A percentile compares a stretch with the other conserved stretches of the same genome.
Conservation (phyloP, 1,140 invertebrate species). For the Pinna nobilis region DNA sequence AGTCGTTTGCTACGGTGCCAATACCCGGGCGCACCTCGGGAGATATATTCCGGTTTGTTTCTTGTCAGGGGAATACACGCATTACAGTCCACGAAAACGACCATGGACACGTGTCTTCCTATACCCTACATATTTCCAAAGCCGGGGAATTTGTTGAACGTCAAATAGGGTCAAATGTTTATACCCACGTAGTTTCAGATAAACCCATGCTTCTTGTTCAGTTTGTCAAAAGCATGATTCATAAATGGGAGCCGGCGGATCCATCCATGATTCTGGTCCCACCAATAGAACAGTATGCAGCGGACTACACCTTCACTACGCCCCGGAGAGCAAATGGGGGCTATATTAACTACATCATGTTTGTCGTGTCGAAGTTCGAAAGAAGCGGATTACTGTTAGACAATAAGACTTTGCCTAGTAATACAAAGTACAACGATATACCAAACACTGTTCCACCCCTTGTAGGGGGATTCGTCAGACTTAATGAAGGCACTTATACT, state of each 20-base stretch:
- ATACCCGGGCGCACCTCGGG: slow-evolving; percentile 41
- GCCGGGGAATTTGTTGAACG: slow-evolving; percentile 13
- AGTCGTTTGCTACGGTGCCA: slow-evolving; percentile 43
- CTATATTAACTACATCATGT: slow-evolving; percentile 46
- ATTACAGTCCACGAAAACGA: slow-evolving; percentile 12
- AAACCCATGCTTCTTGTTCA: slow-evolving; percentile 30
- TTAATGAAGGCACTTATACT: slow-evolving; percentile 24
- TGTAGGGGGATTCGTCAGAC: slow-evolving; percentile 10
- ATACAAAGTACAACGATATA: slow-evolving; percentile 16
- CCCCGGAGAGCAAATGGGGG: slow-evolving; percentile 40
- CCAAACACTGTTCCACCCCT: slow-evolving; percentile 19
- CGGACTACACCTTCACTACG: slow-evolving; percentile 60
- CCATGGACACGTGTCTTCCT: neutral
- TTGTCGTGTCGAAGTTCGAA: slow-evolving; percentile 30
- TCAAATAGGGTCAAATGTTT: slow-evolving; percentile 9
- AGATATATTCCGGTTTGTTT: slow-evolving; percentile 46
- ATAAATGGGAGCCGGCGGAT: slow-evolving; percentile 39
- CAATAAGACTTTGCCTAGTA: neutral
- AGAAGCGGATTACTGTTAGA: slow-evolving; percentile 21
- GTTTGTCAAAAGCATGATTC: slow-evolving; percentile 30
- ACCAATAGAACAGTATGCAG: slow-evolving; percentile 53
- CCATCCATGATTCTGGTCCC: slow-evolving; percentile 53
- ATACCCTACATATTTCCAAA: slow-evolving; percentile 12
- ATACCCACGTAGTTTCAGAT: slow-evolving; percentile 15
- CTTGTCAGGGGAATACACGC: slow-evolving; percentile 29